These are phyloP conservation scores for Cotesia congregata DNA, from an alignment of 2,888 invertebrate species.

Conservation along the genomic window DNA sequence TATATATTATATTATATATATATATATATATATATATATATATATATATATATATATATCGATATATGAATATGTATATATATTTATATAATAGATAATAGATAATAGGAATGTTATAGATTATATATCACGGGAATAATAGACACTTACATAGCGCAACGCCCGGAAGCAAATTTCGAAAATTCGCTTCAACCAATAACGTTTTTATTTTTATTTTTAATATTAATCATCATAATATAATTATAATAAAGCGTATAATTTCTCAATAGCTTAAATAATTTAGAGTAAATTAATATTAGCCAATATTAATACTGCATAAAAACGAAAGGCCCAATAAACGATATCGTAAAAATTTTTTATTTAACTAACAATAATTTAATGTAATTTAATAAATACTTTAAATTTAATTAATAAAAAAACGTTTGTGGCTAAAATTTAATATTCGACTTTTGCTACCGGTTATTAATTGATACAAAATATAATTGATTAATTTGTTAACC, in stretches of 20 bases:
- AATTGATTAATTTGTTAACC: constrained; percentile 70
- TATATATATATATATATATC: constrained; percentile 40
- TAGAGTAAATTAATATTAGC: constrained; percentile 18
- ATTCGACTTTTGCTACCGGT: constrained; percentile 60
- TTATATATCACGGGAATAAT: constrained; percentile 36
- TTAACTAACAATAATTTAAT: constrained; percentile 43
- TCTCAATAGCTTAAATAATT: constrained; percentile 22
- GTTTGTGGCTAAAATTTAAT: constrained; percentile 38
- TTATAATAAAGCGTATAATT: constrained; percentile 4
- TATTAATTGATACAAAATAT: constrained; percentile 64
- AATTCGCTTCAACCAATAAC: constrained; percentile 40
- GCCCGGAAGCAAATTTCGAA: constrained; percentile 60
- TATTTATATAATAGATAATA: constrained; percentile 22
- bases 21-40: constrained; percentile 27
- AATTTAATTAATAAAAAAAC: constrained; percentile 32
- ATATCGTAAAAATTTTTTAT: constrained; percentile 33
- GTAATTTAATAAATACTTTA: constrained; percentile 25
- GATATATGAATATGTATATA: constrained; percentile 32
- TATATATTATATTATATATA: constrained; percentile 1
- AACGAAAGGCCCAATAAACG: constrained; percentile 20
- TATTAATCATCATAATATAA: background rate
- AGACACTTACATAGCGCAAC: constrained; percentile 47
- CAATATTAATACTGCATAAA: constrained; percentile 14
- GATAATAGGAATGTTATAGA: constrained; percentile 17
- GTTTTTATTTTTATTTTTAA: background rate